Conservation (phyloP, 2,797 vertebrate genomes). For the Lepilemur ruficaudatus region DNA sequence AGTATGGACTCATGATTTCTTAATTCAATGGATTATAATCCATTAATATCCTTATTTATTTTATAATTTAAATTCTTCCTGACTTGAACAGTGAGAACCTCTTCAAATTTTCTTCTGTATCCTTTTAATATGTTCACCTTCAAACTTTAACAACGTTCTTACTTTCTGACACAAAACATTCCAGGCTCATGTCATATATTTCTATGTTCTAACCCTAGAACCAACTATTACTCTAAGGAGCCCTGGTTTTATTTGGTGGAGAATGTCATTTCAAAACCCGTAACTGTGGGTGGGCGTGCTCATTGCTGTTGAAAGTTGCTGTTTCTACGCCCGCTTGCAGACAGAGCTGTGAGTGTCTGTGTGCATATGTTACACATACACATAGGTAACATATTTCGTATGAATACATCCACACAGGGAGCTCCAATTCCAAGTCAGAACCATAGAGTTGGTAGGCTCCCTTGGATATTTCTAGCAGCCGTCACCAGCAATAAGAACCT, state of each 20-base stretch:
- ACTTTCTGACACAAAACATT: neutral
- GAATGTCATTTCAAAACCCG: neutral
- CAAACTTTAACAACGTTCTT: neutral
- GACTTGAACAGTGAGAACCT: neutral
- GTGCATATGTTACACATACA: too few relatives aligned
- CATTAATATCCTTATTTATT: neutral
- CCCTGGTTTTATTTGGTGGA: neutral
- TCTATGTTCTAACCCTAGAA: neutral
- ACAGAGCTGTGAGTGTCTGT: neutral
- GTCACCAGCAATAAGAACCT: neutral
- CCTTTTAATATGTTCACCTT: neutral
- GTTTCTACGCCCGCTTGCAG: neutral
- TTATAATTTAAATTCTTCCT: neutral
- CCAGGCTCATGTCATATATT: neutral
- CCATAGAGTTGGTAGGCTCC: neutral
- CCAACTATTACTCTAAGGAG: neutral
- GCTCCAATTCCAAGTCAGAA: neutral
- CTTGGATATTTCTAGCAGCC: neutral
- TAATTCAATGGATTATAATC: neutral
- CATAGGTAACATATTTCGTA: neutral
- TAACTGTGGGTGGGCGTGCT: too few relatives aligned
- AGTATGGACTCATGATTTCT: neutral
- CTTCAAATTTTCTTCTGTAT: neutral
- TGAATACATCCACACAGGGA: neutral
- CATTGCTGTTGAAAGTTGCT: neutral